Evolutionary conservation across 2,888 invertebrate genomes (phyloP).

Genomic region (Nebria salina): DNA sequence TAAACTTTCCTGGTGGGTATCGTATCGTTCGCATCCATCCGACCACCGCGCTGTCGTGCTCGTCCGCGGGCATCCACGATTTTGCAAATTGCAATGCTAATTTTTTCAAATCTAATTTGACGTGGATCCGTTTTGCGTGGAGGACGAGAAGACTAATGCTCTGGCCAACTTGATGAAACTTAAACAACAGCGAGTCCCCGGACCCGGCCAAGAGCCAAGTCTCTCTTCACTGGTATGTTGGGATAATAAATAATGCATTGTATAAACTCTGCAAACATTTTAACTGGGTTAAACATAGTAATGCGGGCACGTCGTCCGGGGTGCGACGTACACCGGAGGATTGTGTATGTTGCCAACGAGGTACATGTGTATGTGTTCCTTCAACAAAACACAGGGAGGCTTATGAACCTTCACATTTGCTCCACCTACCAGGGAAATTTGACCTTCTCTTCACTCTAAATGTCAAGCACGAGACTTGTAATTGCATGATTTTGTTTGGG

Average conservation of each 20-base stretch:
- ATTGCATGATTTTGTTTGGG: conserved; percentile 30
- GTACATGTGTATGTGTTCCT: neutral
- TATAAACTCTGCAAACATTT: conserved; percentile 44
- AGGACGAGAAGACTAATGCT: conserved; percentile 45
- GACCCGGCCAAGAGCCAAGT: conserved; percentile 12
- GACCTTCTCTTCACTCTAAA: conserved; percentile 17
- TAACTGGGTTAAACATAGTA: conserved; percentile 46
- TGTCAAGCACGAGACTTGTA: neutral
- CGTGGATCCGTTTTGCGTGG: conserved; percentile 27
- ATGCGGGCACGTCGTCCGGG: conserved; percentile 18
- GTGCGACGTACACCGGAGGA: neutral
- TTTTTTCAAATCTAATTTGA: conserved; percentile 47
- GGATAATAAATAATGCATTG: conserved; percentile 46
- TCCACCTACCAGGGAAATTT: neutral
- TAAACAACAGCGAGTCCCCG: conserved; percentile 30
- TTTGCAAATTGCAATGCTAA: conserved; percentile 47
- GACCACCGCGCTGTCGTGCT: conserved; percentile 24
- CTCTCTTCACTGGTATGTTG: conserved; percentile 29
- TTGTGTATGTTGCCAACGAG: neutral
- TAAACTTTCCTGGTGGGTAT: conserved; percentile 34
- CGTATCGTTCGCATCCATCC: neutral
- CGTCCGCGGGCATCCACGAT: conserved; percentile 28
- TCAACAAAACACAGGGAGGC: neutral
- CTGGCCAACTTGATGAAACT: conserved; percentile 34
- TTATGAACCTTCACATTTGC: neutral